phyloP scores from a whole-genome alignment of 2,113 vertebrate genomes.

The Rostratula benghalensis region DNA sequence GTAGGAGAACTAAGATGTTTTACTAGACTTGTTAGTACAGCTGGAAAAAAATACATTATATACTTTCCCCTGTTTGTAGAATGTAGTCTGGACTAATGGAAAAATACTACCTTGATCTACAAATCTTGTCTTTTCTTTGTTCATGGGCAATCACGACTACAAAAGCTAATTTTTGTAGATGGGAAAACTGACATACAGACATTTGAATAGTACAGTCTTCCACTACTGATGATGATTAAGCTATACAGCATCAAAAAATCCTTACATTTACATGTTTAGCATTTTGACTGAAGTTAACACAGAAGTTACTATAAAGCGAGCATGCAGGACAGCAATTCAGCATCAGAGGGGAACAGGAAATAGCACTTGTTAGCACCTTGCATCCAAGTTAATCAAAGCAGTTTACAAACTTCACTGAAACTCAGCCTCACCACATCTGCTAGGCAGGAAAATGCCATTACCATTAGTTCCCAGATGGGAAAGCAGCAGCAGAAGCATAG shows the following conservation, averaged over 20 bases:
- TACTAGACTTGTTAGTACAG: background rate
- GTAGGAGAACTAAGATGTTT: background rate
- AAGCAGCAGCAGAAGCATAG: background rate
- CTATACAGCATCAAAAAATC: background rate
- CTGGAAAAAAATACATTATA: fast-evolving
- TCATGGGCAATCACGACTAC: background rate
- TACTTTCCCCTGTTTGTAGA: background rate
- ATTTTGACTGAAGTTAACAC: background rate
- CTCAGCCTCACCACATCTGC: slow-evolving; percentile 23
- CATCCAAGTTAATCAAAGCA: slow-evolving; percentile 24
- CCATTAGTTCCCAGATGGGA: background rate
- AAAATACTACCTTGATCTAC: background rate
- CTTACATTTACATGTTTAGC: background rate
- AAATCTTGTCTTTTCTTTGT: background rate
- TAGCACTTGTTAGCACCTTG: slow-evolving; percentile 39
- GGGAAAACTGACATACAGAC: background rate
- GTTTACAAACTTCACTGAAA: slow-evolving; percentile 27
- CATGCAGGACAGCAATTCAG: background rate
- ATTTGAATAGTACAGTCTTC: background rate
- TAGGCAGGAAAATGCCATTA: background rate
- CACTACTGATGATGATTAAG: background rate
- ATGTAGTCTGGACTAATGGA: background rate
- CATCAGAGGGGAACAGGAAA: slow-evolving; percentile 15
- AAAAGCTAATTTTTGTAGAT: background rate
- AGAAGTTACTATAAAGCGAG: background rate